phyloP scores from a whole-genome alignment of 1,140 invertebrate species.

The Mamestra configurata region DNA sequence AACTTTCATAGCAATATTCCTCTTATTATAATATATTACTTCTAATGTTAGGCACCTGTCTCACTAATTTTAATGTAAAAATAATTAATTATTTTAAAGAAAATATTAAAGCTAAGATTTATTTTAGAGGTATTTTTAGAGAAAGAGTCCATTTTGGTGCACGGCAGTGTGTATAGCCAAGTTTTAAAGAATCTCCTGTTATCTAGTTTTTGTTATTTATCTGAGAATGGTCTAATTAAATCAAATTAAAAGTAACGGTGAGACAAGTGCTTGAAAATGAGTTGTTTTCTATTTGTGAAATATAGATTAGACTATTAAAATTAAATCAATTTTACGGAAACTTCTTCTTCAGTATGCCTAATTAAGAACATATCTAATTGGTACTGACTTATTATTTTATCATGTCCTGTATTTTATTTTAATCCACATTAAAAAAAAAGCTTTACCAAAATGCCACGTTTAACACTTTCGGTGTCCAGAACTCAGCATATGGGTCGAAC shows the following conservation, averaged over 20 bases:
- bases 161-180: slow-evolving; percentile 5
- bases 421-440: neutral
- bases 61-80: slow-evolving; percentile 13
- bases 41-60: slow-evolving; percentile 21
- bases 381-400: neutral
- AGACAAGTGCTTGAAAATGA: slow-evolving; percentile 35
- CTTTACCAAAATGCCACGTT: too few species aligned
- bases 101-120: slow-evolving; percentile 2
- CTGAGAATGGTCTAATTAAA: neutral
- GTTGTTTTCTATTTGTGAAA: neutral
- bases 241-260: neutral
- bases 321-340: slow-evolving; percentile 8
- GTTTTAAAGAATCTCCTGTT: neutral
- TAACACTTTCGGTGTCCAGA: too few species aligned
- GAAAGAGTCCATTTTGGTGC: neutral
- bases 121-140: neutral
- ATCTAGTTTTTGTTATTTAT: slow-evolving; percentile 27
- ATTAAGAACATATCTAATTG: neutral
- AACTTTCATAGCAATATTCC: neutral
- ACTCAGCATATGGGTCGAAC: too few species aligned
- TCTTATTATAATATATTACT: neutral
- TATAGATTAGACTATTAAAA: neutral
- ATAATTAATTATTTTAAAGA: neutral
- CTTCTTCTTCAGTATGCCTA: too few species aligned
- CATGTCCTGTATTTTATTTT: neutral